Base-by-base conservation (phyloP, 2,888 invertebrate genomes). In the Acanthoscelides obtectus region DNA sequence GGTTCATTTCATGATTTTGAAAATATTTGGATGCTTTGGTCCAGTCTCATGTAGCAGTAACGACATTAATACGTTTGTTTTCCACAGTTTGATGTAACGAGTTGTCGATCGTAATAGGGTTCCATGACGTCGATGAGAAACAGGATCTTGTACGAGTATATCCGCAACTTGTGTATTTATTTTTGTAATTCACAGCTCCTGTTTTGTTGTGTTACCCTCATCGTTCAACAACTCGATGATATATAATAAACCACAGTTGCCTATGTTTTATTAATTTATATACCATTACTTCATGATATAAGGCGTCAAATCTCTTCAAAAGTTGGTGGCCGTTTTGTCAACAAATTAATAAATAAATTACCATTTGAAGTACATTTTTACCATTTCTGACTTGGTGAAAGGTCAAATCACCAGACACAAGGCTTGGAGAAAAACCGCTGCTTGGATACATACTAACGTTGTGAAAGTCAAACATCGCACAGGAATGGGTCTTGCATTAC, bases 21-120 rank as follows among this genome's bases (percentile, higher is more conserved):
- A 74, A 81, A 83, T 20, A 84, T 71, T 73, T 82, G 84, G 64
- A 84, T 73, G 75, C 84, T 84, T 77, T 81, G 83, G 70, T 4
- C 82, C 82, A 74, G 83, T 83, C 19, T 78, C 77, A 74, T 80
- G 75, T 22, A 77, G 73, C 63, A 84, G 74, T 70, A 84, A 75
- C 69, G 77, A 75, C 4, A 83, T 66, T 71, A 84, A 75, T 8
- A 80, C 75, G 73, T 83, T 84, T 2, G 82, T 83, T 77, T 84
- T 2, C 84, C 83, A 74, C 80, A 82, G 71, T 80, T 81, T 21
- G 80, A 81, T 27, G 82, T 17, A 45, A 12, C 45, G 45, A 45
- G 17, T 45, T 45, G 45, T 45, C 1, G 45, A 4, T 45, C 12
- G 45, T 45, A 45, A 17, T 12, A 45, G 45, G 5, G 17, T 12